Evolutionary conservation across 2,113 vertebrate genomes (phyloP), one percentile per base, ranked within the genome.

Genomic region (Fulmarus glacialis): DNA sequence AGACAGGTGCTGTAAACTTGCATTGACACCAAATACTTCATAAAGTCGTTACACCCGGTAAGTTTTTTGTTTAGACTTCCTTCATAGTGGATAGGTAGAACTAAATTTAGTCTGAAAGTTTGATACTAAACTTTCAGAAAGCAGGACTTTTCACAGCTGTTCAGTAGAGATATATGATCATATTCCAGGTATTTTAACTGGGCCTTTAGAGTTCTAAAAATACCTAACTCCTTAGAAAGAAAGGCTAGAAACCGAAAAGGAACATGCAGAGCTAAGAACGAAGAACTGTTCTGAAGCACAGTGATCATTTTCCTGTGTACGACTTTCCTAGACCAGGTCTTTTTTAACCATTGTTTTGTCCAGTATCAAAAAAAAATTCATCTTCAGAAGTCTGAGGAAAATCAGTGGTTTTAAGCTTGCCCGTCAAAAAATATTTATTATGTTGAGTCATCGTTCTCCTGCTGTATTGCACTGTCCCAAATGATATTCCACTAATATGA

Each of bases 21-120:
- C 9, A 40, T 34, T 66, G 18, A 50, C 38, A 63, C 3, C 8
- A 59, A 75, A 55, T 29, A 59, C 21, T 48, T 45, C 16, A 32
- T 62, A 66, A 68, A 79, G 32, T 66, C 11, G 24, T 15, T 50
- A n/a, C 3, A 36, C 0, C 2, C 1, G 2, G 3, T 66, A 42
- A 40, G 13, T 36, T 74, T 60, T 91, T 26, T 0, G 0, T 5
- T 66, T 62, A n/a, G 23, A 36, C 6, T 66, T 81, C 20, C 20
- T 78, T 78, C 48, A 32, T 9, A 38, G 32, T 4, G 4, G 5
- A 30, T 12, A 64, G 24, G 19, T 23, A 40, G 24, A 64, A 71
- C 4, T 45, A 59, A 87, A 82, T 66, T 82, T 62, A 74, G 3
- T 23, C 18, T 78, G 19, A 47, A 84, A 90, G 8, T 74, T 26